Evolutionary conservation across 1,140 invertebrate species (phyloP).

Genomic region (Drosophila simulans): DNA sequence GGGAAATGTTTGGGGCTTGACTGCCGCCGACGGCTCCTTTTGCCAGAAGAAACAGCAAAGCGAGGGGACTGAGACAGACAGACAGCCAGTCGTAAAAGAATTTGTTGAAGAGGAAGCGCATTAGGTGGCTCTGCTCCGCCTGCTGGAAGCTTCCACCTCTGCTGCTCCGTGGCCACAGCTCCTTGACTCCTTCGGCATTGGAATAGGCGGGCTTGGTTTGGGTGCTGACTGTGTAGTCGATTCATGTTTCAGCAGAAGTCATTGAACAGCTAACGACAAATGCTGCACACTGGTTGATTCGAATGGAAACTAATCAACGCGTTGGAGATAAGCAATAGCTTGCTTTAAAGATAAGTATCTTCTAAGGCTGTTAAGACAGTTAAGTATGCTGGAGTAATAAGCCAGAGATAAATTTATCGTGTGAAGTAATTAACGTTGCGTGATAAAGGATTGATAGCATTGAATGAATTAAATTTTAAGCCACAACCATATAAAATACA

Average conservation of each 20-base stretch:
- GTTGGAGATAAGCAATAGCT: not conserved
- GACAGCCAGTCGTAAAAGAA: conserved; percentile 74
- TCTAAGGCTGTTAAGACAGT: not conserved
- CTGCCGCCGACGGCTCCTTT: conserved; percentile 65
- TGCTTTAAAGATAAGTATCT: not conserved
- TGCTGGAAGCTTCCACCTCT: conserved; percentile 39
- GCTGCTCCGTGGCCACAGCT: conserved; percentile 16
- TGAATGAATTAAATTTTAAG: not conserved
- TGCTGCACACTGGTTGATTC: conserved; percentile 34
- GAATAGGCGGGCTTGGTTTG: conserved; percentile 33
- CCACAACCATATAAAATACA: too few species aligned
- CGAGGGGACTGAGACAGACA: conserved; percentile 7
- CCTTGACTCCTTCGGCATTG: conserved; percentile 50
- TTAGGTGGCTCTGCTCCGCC: conserved; percentile 63
- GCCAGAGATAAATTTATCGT: not conserved
- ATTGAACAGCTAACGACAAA: conserved; percentile 78
- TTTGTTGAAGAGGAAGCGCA: conserved; percentile 78
- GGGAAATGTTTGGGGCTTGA: conserved; percentile 46
- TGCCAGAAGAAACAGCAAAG: conserved; percentile 22
- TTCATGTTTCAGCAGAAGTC: conserved; percentile 79
- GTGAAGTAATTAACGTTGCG: not conserved
- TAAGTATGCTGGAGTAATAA: not conserved
- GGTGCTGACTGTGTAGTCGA: conserved; percentile 71
- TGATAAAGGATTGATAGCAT: not conserved
- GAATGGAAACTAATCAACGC: not conserved